Conservation (phyloP, 2,797 vertebrate species). For the Myotis daubentonii region DNA sequence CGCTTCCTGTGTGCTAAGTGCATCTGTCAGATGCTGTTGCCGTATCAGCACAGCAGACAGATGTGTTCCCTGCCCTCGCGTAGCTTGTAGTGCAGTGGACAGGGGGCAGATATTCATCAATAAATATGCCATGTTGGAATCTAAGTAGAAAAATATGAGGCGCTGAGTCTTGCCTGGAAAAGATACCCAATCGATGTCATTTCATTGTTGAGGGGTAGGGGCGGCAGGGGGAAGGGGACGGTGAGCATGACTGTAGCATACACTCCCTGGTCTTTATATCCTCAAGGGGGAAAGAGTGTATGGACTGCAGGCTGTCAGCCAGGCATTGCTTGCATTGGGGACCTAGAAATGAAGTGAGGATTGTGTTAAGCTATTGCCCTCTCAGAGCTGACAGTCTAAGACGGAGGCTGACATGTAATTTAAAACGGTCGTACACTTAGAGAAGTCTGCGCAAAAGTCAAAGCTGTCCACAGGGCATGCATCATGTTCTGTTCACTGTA, state of each 20-base stretch:
- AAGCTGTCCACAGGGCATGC: not conserved
- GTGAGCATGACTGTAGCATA: not conserved
- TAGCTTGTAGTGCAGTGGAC: not conserved
- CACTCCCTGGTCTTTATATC: not conserved
- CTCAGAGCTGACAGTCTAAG: not conserved
- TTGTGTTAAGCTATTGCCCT: not conserved
- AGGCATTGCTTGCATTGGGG: not conserved
- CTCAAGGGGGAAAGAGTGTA: not conserved
- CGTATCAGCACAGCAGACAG: not conserved
- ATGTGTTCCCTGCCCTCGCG: not conserved
- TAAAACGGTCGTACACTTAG: not conserved
- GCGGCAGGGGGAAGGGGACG: too few species aligned
- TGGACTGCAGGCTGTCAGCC: not conserved
- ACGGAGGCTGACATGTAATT: not conserved
- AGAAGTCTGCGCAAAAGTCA: not conserved
- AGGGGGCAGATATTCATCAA: not conserved
- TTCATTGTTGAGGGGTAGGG: not conserved
- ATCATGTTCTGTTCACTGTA: not conserved
- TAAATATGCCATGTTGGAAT: not conserved
- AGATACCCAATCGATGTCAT: not conserved
- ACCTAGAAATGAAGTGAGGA: not conserved
- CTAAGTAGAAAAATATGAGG: not conserved
- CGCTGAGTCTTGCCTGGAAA: not conserved
- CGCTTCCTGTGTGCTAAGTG: not conserved
- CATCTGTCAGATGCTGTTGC: not conserved